Percentiles rank a stretch among this genome's conserved stretches.
phyloP scores from a whole-genome alignment of 2,113 vertebrate genomes.

The Stigmatopora argus region DNA sequence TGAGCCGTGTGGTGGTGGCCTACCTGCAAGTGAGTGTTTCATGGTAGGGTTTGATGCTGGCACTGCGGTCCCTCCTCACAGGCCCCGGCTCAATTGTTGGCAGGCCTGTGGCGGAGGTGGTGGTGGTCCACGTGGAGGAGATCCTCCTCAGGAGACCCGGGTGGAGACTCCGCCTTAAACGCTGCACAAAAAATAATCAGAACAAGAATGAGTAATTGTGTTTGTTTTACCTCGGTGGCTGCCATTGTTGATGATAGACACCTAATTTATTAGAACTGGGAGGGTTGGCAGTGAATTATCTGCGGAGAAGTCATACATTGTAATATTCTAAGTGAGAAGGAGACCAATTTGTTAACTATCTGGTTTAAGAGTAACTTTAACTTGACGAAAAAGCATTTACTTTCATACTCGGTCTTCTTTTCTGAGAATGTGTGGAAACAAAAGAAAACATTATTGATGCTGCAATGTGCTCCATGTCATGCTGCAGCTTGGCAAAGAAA shows the following conservation, averaged over 20 bases:
- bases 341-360: no score
- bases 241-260: neutral
- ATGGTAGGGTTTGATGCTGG: constrained; percentile 82
- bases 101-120: constrained; percentile 93
- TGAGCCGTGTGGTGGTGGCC: neutral
- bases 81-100: constrained; percentile 93
- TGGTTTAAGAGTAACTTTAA: neutral
- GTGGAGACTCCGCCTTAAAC: constrained; percentile 84
- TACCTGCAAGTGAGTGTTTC: constrained; percentile 83
- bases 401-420: constrained; percentile 5
- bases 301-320: neutral
- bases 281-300: no score
- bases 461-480: constrained; percentile 52
- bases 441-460: constrained; percentile 37
- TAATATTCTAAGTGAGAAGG: neutral
- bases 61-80: constrained; percentile 83
- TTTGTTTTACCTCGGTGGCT: neutral
- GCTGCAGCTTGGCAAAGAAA: constrained; percentile 47
- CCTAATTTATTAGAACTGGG: no score
- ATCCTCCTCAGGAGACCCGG: constrained; percentile 84
- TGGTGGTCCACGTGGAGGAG: constrained; percentile 97
- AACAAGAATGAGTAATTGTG: neutral
- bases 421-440: constrained; percentile 26
- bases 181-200: constrained; percentile 62
- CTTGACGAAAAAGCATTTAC: neutral